A percentile compares a stretch with the other conserved stretches of the same genome.
phyloP scores from a whole-genome alignment of 2,113 vertebrate genomes.

The Silurus meridionalis region DNA sequence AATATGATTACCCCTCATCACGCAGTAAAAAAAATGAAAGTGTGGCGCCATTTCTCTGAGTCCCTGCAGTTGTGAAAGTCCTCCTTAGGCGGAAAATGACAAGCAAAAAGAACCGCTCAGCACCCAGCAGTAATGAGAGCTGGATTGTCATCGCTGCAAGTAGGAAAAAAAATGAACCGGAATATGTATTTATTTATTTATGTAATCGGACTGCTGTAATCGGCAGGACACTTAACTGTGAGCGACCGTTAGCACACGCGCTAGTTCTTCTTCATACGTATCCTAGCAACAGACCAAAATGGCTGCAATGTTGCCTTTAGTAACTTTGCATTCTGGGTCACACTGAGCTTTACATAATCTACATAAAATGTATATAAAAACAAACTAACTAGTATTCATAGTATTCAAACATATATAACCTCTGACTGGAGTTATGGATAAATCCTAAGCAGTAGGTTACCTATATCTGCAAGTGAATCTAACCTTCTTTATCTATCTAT shows the following conservation, averaged over 20 bases:
- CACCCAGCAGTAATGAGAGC: constrained; percentile 59
- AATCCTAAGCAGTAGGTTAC: no score
- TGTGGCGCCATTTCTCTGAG: constrained; percentile 55
- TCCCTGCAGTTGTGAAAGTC: not conserved
- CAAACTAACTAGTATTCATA: no score
- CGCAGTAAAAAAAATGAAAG: not conserved
- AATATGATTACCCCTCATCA: not conserved
- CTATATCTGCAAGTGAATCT: no score
- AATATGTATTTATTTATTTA: not conserved
- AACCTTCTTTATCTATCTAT: no score
- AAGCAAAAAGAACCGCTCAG: constrained; percentile 69
- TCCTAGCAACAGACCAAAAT: not conserved
- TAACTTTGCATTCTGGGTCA: no score
- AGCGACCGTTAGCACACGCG: not conserved
- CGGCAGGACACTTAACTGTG: not conserved
- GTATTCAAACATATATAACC: no score
- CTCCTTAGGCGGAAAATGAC: constrained; percentile 57
- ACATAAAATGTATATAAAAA: no score
- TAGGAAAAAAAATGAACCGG: constrained; percentile 19
- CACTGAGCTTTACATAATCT: no score
- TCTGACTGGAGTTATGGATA: no score
- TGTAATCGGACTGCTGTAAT: not conserved
- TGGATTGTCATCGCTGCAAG: constrained; percentile 75
- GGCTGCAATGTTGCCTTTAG: no score
- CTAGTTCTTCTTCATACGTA: not conserved